Conservation (phyloP, 2,797 vertebrate species). For the Coendou prehensilis region DNA sequence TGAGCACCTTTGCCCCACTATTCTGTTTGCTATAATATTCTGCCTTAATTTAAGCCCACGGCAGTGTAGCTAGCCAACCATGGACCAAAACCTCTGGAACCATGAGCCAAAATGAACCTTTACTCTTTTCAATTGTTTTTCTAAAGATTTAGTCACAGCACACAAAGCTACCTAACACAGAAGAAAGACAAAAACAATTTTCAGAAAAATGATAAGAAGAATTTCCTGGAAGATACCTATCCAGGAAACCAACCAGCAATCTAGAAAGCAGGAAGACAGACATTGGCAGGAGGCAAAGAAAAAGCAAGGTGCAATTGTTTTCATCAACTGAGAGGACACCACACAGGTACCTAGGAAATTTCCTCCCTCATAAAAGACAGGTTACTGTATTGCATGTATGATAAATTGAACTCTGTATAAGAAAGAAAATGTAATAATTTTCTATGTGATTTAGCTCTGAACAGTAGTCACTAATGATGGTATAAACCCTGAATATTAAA, state of each 20-base stretch:
- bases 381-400: background rate
- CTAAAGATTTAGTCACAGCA: background rate
- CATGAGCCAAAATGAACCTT: background rate
- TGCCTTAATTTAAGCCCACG: background rate
- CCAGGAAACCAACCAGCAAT: background rate
- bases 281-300: background rate
- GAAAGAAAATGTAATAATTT: conserved; percentile 43
- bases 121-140: background rate
- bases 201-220: conserved; percentile 29
- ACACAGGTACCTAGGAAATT: background rate
- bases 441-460: background rate
- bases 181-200: background rate
- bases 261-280: background rate
- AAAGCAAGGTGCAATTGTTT: background rate
- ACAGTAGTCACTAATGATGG: background rate
- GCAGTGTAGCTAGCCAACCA: too few relatives aligned
- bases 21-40: background rate
- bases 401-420: conserved; percentile 39
- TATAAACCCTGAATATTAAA: background rate
- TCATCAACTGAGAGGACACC: background rate
- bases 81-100: background rate
- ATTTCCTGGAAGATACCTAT: background rate
- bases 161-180: background rate
- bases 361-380: background rate
- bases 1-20: background rate